Percentiles rank a stretch among this genome's conserved stretches.
Evolutionary conservation across 2,113 vertebrate genomes (phyloP).

Genomic region (Phylloscopus trochiloides): DNA sequence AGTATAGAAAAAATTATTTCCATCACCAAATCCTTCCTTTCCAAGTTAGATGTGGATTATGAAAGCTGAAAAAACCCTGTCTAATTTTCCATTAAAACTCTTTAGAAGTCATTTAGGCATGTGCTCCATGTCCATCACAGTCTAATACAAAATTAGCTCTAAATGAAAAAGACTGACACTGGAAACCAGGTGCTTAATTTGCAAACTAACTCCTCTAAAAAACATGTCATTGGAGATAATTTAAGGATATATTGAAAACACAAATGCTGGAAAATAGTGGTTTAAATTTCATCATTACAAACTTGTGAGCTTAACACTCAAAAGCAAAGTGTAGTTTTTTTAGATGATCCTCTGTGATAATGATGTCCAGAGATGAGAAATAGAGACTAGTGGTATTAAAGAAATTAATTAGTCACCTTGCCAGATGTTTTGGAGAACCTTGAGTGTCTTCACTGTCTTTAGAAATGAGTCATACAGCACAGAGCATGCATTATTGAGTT

Average conservation of each 20-base stretch:
- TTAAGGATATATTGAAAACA: neutral
- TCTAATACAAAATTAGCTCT: neutral
- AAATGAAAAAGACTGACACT: neutral
- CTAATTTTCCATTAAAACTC: neutral
- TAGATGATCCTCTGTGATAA: neutral
- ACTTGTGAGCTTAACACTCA: neutral
- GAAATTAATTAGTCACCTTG: neutral
- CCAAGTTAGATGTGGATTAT: neutral
- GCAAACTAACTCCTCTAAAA: fast-evolving
- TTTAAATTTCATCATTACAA: neutral
- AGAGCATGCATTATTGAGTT: neutral
- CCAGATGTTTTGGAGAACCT: neutral
- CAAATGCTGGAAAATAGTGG: neutral
- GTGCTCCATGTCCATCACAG: neutral
- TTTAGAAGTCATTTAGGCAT: neutral
- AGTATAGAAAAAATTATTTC: neutral
- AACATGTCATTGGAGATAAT: neutral
- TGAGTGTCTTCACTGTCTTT: neutral
- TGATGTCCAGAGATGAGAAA: neutral
- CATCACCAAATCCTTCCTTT: neutral
- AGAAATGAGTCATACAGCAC: neutral
- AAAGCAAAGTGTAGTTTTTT: neutral
- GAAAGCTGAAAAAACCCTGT: neutral
- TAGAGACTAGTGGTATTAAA: neutral
- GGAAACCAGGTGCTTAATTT: neutral